Evolutionary conservation across 2,888 invertebrate species (phyloP), one percentile per base, ranked within the genome.

Genomic region (Rapana venosa): DNA sequence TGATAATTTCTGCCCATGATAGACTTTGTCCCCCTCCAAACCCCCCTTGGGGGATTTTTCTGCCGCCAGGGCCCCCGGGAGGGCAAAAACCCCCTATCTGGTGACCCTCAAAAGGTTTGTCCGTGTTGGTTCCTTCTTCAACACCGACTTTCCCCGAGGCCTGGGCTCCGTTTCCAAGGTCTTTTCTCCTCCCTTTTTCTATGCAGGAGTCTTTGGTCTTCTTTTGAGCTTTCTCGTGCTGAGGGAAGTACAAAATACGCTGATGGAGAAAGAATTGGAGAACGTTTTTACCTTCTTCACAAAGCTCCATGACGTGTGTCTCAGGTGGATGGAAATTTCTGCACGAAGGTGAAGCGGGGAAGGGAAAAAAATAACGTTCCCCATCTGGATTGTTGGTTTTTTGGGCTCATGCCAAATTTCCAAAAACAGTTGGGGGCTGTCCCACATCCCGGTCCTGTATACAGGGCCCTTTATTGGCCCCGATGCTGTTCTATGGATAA

Each of bases 31-130:
- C 22, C 22, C 66, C 22, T n/a, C n/a, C n/a, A n/a, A 85, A 85
- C 30, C 30, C 30, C 30, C 6, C 84, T 85, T n/a, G n/a, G 84
- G 84, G 58, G 30, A 58, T 85, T 58, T 30, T 86, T 20, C 35
- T 86, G 61, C 86, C 86, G 11, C 66, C 86, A 30, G 86, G 66
- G n/a, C n/a, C n/a, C 66, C 66, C 66, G 61, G 86, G 58, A 35
- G 86, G 86, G 66, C 86, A 86, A 86, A n/a, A 66, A 66, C 66
- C 20, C 66, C 86, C 66, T 86, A 66, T 35, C 86, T 86, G 15
- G 86, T 86, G 66, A 86, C 86, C n/a, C 32, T 61, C 11, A 32
- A 22, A 61, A n/a, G n/a, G n/a, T n/a, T 15, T 86, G 20, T 86
- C 86, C 32, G 15, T 66, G 61, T 86, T 66, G 8, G 58, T 86